Evolutionary conservation across 2,888 invertebrate species (phyloP).

Genomic region (Leptothorax acervorum): DNA sequence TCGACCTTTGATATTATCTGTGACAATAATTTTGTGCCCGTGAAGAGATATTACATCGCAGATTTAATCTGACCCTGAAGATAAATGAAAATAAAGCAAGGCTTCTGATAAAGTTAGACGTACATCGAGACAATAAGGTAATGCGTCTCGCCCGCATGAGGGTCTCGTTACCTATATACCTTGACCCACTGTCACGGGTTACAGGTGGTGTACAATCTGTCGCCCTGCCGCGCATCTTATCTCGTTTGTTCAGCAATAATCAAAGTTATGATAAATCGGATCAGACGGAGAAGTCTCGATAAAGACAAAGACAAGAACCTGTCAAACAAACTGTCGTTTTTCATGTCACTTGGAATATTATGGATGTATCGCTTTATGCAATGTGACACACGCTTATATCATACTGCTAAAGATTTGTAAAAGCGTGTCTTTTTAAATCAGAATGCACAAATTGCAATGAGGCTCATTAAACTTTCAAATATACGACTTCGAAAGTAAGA

Average conservation of each 20-base stretch:
- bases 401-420: not conserved
- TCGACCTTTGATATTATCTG: not conserved
- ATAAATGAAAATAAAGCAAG: slow-evolving; percentile 79
- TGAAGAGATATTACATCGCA: slow-evolving; percentile 62
- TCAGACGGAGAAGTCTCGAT: slow-evolving; percentile 17
- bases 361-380: not conserved
- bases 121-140: slow-evolving; percentile 77
- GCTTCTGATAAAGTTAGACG: slow-evolving; percentile 78
- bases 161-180: slow-evolving; percentile 84
- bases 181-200: slow-evolving; percentile 83
- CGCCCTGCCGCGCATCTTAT: slow-evolving; percentile 71
- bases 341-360: not conserved
- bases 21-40: slow-evolving; percentile 45
- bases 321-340: not conserved
- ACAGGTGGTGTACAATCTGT: slow-evolving; percentile 76
- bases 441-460: not conserved
- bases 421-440: not conserved
- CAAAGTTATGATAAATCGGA: slow-evolving; percentile 67
- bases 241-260: slow-evolving; percentile 67
- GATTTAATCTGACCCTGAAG: slow-evolving; percentile 73
- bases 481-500: not conserved
- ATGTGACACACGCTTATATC: not conserved
- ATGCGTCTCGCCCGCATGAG: slow-evolving; percentile 83
- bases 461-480: slow-evolving; percentile 9
- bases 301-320: not conserved